These are phyloP conservation scores for Leistus spinibarbis DNA, from an alignment of 2,888 invertebrate species.

Conservation along the genomic window DNA sequence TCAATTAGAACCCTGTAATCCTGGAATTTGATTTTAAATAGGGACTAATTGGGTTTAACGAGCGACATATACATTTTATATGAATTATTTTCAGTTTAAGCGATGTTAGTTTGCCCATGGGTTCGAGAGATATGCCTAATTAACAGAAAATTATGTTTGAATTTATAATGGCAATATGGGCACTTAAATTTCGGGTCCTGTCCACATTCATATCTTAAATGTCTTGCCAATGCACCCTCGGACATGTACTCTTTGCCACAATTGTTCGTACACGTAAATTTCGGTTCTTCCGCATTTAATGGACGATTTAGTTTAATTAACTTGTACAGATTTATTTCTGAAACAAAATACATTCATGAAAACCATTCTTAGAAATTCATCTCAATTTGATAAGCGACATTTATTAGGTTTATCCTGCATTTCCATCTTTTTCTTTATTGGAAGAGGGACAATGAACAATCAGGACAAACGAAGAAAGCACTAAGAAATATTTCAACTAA, in stretches of 20 bases:
- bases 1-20: too few species aligned
- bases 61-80: too few species aligned
- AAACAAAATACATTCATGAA: background rate
- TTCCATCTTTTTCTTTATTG: too few species aligned
- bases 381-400: background rate
- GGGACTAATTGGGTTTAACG: too few species aligned
- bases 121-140: conserved; percentile 14
- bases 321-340: conserved; percentile 30
- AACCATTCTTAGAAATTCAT: background rate
- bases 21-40: too few species aligned
- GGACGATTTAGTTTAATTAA: conserved; percentile 30
- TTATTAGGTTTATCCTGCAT: too few species aligned
- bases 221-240: conserved; percentile 61
- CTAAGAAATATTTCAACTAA: too few species aligned
- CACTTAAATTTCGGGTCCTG: conserved; percentile 54
- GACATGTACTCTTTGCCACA: conserved; percentile 64
- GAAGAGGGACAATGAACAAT: too few species aligned
- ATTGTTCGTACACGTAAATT: conserved; percentile 40
- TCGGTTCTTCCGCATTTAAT: conserved; percentile 17
- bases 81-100: too few species aligned
- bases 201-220: conserved; percentile 63
- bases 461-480: too few species aligned
- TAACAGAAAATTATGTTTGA: conserved; percentile 27
- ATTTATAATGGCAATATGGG: conserved; percentile 45
- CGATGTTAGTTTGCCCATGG: background rate